Evolutionary conservation across 2,113 vertebrate genomes (phyloP).

Genomic region (Clarias macrocephalus): DNA sequence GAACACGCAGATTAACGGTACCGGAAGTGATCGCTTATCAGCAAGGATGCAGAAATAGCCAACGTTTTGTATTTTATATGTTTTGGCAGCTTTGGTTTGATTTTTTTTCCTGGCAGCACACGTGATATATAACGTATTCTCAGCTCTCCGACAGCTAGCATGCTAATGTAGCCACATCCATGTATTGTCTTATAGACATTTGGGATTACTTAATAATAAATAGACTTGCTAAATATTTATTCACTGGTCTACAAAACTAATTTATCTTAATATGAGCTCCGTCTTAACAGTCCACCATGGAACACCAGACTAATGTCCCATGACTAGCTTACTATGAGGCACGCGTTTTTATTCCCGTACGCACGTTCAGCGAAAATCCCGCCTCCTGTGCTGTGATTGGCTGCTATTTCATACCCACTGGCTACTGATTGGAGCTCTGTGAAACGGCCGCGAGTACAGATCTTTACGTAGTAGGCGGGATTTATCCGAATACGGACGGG

Average conservation of each 20-base stretch:
- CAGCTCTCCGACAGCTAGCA: background rate
- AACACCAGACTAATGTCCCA: background rate
- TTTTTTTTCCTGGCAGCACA: background rate
- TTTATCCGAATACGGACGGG: background rate
- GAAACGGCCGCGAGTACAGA: background rate
- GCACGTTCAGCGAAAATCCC: background rate
- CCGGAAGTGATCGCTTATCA: background rate
- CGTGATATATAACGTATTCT: background rate
- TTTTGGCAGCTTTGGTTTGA: background rate
- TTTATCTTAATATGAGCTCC: background rate
- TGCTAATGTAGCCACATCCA: background rate
- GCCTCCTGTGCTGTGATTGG: background rate
- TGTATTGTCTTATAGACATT: too few species aligned
- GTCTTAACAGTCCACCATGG: background rate
- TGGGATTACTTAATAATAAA: background rate
- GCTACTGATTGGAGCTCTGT: background rate
- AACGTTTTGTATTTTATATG: too few species aligned
- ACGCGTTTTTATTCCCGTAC: constrained; percentile 5
- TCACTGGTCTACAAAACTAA: background rate
- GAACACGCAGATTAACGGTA: background rate
- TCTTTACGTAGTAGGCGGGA: background rate
- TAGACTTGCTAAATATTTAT: background rate
- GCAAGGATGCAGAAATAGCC: background rate
- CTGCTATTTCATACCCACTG: background rate
- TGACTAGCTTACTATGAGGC: background rate